Evolutionary conservation across 2,888 invertebrate genomes (phyloP), one percentile per base, ranked within the genome.

Genomic region (Erebia aethiops): DNA sequence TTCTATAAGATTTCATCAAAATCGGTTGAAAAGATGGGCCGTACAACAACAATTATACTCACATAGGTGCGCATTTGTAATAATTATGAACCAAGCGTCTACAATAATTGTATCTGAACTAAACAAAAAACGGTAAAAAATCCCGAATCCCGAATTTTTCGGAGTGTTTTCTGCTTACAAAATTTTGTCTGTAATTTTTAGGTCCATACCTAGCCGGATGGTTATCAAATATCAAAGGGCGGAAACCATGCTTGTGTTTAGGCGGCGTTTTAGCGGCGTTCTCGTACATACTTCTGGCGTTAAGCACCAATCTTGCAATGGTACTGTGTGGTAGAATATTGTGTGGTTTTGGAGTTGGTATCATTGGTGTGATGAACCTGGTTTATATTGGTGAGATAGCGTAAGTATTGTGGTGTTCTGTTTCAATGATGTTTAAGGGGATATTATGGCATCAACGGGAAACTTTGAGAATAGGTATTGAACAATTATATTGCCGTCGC

Each of bases 121-220:
- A 35, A 35, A 35, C 35, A 35, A 35, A 35, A 35, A 35, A 35
- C 7, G 35, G 35, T 35, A 35, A 5, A 7, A n/a, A 0, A 35
- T 35, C 35, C 35, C 7, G 35, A 35, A 35, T 35, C 7, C 35
- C 5, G 7, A 7, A 35, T 35, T 35, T 35, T 35, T 35, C 35
- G 7, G 35, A 35, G 35, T 7, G 7, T 35, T 35, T 35, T 35
- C 35, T 35, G 35, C 7, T 35, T 7, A 35, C 35, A 35, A 35
- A 35, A 35, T 35, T 35, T 10, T 46, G 46, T 46, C 46, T 46
- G 1, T 46, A 11, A 18, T 21, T 81, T 82, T 8, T 79, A 86
- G 85, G 84, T 46, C 82, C 64, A 21, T 70, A 67, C 35, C 3
- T 67, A 18, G 60, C 58, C 16, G 72, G 67, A 43, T 72, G 70